A percentile compares a stretch with the other conserved stretches of the same genome.
Evolutionary conservation across 2,888 invertebrate species (phyloP).

Genomic region (Microchrysa polita): DNA sequence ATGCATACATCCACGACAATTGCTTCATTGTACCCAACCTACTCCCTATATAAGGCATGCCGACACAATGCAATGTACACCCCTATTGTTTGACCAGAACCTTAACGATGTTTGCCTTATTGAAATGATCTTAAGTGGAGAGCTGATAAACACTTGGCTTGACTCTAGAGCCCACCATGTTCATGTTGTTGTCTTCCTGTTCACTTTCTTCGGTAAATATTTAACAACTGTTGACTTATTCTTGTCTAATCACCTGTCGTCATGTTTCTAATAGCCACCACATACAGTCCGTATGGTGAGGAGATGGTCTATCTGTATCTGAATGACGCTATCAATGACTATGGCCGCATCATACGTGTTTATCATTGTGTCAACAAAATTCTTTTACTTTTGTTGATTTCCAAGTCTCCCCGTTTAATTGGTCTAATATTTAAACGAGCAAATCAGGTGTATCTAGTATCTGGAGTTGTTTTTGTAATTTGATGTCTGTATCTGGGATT

Average conservation of each 20-base stretch:
- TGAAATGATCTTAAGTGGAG: slow-evolving; percentile 37
- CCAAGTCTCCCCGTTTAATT: slow-evolving; percentile 17
- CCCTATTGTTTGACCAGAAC: slow-evolving; percentile 18
- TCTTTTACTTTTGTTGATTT: background rate
- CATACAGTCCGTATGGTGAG: background rate
- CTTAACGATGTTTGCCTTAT: slow-evolving; percentile 19
- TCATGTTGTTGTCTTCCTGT: background rate
- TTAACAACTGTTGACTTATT: slow-evolving; percentile 35
- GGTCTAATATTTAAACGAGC: slow-evolving; percentile 27
- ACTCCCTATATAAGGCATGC: background rate
- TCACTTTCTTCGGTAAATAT: slow-evolving; percentile 36
- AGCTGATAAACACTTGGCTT: slow-evolving; percentile 4
- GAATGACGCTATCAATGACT: too few relatives aligned
- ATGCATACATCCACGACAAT: too few relatives aligned
- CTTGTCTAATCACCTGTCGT: slow-evolving; percentile 40
- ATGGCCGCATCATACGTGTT: slow-evolving; percentile 13
- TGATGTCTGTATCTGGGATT: slow-evolving; percentile 10
- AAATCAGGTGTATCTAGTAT: background rate
- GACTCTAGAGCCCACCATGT: background rate
- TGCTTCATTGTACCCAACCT: background rate
- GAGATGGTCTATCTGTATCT: background rate
- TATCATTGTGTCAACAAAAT: slow-evolving; percentile 20
- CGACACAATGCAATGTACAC: background rate
- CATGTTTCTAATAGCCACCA: slow-evolving; percentile 30
- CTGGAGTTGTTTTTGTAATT: background rate